Percentiles rank a stretch among this genome's conserved stretches.
phyloP scores from a whole-genome alignment of 1,140 invertebrate genomes.

The Periplaneta americana region DNA sequence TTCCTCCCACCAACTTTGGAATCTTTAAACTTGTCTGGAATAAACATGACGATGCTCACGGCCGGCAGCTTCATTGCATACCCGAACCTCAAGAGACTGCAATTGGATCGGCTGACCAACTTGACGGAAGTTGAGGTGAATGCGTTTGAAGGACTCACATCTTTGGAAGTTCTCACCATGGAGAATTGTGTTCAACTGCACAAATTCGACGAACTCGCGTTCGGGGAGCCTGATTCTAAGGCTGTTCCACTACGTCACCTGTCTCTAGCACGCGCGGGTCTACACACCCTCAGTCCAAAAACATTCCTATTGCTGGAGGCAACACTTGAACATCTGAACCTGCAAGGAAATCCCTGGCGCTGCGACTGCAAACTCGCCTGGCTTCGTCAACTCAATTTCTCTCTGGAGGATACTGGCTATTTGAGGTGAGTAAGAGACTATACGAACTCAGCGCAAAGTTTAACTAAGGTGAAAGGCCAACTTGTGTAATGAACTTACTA shows the following conservation, averaged over 20 bases:
- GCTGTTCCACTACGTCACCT: background rate
- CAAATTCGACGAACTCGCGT: background rate
- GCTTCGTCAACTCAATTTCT: background rate
- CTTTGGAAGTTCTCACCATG: background rate
- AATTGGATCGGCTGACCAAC: background rate
- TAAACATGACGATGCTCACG: background rate
- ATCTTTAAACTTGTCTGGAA: background rate
- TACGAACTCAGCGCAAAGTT: no score
- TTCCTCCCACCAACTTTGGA: background rate
- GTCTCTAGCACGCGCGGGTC: background rate
- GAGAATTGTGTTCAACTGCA: background rate
- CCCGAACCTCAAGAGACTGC: background rate
- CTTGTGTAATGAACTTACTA: no score
- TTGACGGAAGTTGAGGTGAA: background rate
- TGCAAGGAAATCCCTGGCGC: constrained; percentile 12
- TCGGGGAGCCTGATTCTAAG: background rate
- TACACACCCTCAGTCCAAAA: background rate
- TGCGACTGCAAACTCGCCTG: constrained; percentile 8
- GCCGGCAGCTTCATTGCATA: background rate
- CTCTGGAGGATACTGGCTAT: background rate
- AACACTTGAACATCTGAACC: background rate
- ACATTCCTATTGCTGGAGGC: background rate
- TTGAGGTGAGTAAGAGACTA: background rate
- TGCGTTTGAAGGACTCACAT: constrained; percentile 3
- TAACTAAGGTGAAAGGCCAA: no score